These are phyloP conservation scores for Ctenopoma kingsleyae DNA, from an alignment of 2,797 vertebrate genomes.

Conservation along the genomic window DNA sequence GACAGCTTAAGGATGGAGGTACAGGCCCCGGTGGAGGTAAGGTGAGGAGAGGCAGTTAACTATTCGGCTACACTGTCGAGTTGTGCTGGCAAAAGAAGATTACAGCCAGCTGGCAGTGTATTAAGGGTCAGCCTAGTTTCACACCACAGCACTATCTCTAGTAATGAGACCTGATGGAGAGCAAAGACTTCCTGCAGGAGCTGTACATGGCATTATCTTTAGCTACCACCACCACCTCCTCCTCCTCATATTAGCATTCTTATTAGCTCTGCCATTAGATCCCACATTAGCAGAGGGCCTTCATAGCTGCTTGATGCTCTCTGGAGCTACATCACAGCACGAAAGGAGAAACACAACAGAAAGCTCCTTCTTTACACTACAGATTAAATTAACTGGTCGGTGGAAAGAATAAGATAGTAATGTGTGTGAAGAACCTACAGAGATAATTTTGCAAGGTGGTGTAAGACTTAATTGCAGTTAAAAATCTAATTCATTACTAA, in stretches of 20 bases:
- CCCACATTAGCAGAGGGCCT: constrained; percentile 41
- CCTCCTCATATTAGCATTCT: constrained; percentile 49
- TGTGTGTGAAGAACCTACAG: constrained; percentile 14
- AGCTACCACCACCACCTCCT: constrained; percentile 27
- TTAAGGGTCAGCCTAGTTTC: constrained; percentile 58
- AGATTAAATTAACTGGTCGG: constrained; percentile 27
- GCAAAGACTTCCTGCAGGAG: constrained; percentile 53
- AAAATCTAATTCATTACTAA: constrained; percentile 30
- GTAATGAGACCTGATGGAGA: constrained; percentile 69
- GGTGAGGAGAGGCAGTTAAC: constrained; percentile 39
- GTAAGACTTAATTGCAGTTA: constrained; percentile 13
- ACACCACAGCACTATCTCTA: constrained; percentile 52
- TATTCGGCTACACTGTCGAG: constrained; percentile 33
- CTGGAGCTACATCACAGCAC: constrained; percentile 4
- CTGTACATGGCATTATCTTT: constrained; percentile 47
- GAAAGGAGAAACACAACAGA: constrained; percentile 11
- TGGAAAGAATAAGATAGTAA: constrained; percentile 15
- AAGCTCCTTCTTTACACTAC: constrained; percentile 2
- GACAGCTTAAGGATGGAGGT: constrained; percentile 51
- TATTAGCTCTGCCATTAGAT: constrained; percentile 65
- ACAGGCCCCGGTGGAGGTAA: constrained; percentile 33
- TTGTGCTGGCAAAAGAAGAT: constrained; percentile 47
- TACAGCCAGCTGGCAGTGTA: constrained; percentile 46
- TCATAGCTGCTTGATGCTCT: constrained; percentile 39
- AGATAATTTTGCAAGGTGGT: constrained; percentile 7